phyloP scores from a whole-genome alignment of 2,888 invertebrate species.

The Mechanitis messenoides region DNA sequence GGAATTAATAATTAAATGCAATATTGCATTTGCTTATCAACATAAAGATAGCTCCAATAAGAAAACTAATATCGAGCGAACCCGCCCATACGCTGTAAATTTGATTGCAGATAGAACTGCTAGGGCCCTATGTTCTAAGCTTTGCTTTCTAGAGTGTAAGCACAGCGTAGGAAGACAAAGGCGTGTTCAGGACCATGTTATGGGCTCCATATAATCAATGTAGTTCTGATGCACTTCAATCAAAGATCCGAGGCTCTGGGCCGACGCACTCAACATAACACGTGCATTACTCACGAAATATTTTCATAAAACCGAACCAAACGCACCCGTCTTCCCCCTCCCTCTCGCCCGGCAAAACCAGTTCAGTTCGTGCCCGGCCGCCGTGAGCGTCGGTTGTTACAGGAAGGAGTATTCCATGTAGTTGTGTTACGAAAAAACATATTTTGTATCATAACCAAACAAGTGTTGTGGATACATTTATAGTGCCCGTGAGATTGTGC shows the following conservation, averaged over 20 bases:
- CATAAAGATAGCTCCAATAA: slow-evolving; percentile 27
- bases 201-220: slow-evolving; percentile 52
- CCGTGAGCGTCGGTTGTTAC: slow-evolving; percentile 63
- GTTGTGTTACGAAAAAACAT: slow-evolving; percentile 70
- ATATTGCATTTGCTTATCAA: slow-evolving; percentile 18
- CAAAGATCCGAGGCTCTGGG: slow-evolving; percentile 69
- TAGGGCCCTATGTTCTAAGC: slow-evolving; percentile 38
- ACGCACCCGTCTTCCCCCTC: slow-evolving; percentile 60
- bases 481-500: slow-evolving; percentile 71
- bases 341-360: slow-evolving; percentile 58
- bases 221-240: slow-evolving; percentile 59
- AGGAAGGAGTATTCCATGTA: slow-evolving; percentile 43
- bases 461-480: slow-evolving; percentile 69
- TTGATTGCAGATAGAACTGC: slow-evolving; percentile 57
- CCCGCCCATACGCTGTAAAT: slow-evolving; percentile 51
- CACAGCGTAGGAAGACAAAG: slow-evolving; percentile 36
- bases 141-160: slow-evolving; percentile 35
- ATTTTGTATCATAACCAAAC: slow-evolving; percentile 63
- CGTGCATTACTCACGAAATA: slow-evolving; percentile 77
- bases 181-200: background rate
- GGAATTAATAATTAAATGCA: slow-evolving; percentile 7
- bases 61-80: slow-evolving; percentile 29
- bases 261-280: slow-evolving; percentile 74
- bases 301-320: slow-evolving; percentile 75
- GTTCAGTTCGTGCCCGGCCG: slow-evolving; percentile 74